Evolutionary conservation across 2,888 invertebrate genomes (phyloP).

Genomic region (Megastigmus dorsalis): DNA sequence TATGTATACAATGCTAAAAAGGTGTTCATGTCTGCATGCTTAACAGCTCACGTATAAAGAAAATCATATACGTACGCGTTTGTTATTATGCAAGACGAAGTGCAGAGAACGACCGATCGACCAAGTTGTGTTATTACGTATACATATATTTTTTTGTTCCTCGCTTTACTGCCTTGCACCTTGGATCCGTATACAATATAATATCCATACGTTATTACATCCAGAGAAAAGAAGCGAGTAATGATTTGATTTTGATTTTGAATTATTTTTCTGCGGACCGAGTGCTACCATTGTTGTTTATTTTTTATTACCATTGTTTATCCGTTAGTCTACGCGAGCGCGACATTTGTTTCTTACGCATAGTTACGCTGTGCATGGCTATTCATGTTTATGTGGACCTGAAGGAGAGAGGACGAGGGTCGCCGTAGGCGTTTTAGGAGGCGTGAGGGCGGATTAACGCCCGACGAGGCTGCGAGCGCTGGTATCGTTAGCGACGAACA

Average conservation of each 20-base stretch:
- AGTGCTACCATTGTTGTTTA: too few relatives aligned
- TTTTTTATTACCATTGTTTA: not conserved
- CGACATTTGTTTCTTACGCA: conserved; percentile 49
- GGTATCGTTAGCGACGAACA: conserved; percentile 59
- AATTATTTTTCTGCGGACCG: not conserved
- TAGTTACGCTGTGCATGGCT: conserved; percentile 71
- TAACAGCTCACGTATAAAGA: not conserved
- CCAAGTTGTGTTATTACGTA: not conserved
- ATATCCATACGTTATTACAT: not conserved
- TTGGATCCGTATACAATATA: conserved; percentile 22
- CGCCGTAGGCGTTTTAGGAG: conserved; percentile 70
- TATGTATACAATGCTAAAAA: too few relatives aligned
- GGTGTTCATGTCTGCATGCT: conserved; percentile 35
- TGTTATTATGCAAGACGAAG: conserved; percentile 1
- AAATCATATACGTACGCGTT: not conserved
- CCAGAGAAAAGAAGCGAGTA: not conserved
- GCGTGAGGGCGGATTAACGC: conserved; percentile 67
- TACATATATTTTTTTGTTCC: conserved; percentile 9
- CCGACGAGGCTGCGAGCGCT: conserved; percentile 64
- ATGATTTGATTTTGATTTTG: not conserved
- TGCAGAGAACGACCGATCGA: not conserved
- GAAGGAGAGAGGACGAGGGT: conserved; percentile 72
- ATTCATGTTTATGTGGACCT: conserved; percentile 67
- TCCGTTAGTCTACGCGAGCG: not conserved
- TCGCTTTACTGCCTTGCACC: conserved; percentile 39